Conservation (phyloP, 2,888 invertebrate species). For the Noctua comes region DNA sequence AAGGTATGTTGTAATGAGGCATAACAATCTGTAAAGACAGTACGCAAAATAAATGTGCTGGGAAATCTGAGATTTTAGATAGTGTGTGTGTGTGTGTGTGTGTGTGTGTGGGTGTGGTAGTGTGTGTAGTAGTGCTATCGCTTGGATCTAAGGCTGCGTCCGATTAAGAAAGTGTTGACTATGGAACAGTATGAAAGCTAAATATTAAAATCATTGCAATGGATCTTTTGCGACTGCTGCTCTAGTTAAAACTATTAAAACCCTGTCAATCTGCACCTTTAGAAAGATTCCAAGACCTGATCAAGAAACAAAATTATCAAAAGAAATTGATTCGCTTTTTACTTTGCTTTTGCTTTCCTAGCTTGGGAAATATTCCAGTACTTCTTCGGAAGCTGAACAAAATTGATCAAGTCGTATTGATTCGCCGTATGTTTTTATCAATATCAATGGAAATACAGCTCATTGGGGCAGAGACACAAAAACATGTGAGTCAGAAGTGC, state of each 20-base stretch:
- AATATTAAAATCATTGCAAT: background rate
- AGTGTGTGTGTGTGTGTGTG: no score
- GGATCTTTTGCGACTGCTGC: background rate
- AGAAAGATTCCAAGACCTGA: background rate
- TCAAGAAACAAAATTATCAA: background rate
- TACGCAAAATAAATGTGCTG: background rate
- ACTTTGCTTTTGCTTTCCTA: background rate
- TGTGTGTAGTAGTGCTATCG: no score
- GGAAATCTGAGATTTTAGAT: conserved; percentile 16
- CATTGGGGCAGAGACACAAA: conserved; percentile 20
- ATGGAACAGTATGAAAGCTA: background rate
- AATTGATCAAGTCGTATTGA: background rate
- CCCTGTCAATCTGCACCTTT: background rate
- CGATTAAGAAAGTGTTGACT: background rate
- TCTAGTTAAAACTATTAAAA: background rate
- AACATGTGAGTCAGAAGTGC: conserved; percentile 26
- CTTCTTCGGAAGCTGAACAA: background rate
- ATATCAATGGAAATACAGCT: conserved; percentile 16
- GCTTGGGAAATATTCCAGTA: background rate
- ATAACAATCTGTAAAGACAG: background rate
- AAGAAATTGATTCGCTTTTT: background rate
- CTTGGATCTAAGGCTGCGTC: background rate
- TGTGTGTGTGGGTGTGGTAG: no score
- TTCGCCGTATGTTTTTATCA: background rate
- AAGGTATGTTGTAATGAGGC: conserved; percentile 28